Conservation (phyloP, 2,888 invertebrate genomes). For the Sarcophaga subvicina region DNA sequence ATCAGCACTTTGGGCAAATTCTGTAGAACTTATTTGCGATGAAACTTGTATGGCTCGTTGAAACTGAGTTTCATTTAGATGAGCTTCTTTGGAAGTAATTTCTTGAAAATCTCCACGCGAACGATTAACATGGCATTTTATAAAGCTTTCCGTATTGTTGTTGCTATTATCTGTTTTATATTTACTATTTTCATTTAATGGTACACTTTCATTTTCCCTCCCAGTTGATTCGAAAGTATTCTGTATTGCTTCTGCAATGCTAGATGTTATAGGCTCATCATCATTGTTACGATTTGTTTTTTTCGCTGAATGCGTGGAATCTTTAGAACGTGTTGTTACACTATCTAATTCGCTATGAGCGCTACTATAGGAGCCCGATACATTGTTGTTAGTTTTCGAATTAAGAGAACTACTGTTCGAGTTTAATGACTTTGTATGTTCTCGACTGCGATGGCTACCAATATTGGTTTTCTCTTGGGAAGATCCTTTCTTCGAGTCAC, state of each 20-base stretch:
- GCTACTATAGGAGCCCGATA: background rate
- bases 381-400: background rate
- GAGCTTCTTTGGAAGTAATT: constrained; percentile 18
- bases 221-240: constrained; percentile 61
- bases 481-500: background rate
- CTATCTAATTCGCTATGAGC: constrained; percentile 38
- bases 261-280: constrained; percentile 29
- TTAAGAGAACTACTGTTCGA: background rate
- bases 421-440: background rate
- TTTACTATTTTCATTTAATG: background rate
- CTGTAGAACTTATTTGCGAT: constrained; percentile 43
- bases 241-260: constrained; percentile 70
- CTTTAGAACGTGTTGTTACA: background rate
- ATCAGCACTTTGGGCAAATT: constrained; percentile 58
- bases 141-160: constrained; percentile 49
- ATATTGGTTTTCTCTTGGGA: background rate
- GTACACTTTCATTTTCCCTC: constrained; percentile 63
- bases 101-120: constrained; percentile 73
- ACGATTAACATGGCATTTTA: constrained; percentile 72
- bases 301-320: no score
- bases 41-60: constrained; percentile 40
- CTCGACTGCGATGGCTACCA: background rate
- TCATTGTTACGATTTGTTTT: background rate
- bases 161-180: background rate
- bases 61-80: constrained; percentile 60